Percentiles rank a stretch among this genome's conserved stretches.
phyloP scores from a whole-genome alignment of 2,113 vertebrate species.

The Arenaria interpres region DNA sequence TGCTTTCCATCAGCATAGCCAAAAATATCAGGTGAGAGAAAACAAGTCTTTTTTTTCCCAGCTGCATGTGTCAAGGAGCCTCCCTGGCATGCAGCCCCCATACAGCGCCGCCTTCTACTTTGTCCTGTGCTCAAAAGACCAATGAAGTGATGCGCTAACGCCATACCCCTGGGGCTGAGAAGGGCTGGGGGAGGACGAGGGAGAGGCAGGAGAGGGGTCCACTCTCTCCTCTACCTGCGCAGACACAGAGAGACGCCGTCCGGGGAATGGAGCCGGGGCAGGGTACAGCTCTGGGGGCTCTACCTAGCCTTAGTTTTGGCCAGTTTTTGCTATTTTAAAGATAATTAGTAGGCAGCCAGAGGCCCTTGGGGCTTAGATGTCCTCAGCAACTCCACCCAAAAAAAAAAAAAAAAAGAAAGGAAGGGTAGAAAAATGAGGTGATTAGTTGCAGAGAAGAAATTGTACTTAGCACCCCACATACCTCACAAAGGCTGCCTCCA shows the following conservation, averaged over 20 bases:
- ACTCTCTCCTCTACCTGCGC: neutral
- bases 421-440: neutral
- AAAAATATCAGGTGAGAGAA: conserved; percentile 56
- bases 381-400: neutral
- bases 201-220: neutral
- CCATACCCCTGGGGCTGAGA: neutral
- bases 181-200: neutral
- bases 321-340: neutral
- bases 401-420: neutral
- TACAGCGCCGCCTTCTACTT: neutral
- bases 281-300: neutral
- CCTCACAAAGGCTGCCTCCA: neutral
- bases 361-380: neutral
- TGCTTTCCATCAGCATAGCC: conserved; percentile 45
- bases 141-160: neutral
- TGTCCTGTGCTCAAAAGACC: conserved; percentile 33
- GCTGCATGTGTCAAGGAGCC: neutral
- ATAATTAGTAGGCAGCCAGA: neutral
- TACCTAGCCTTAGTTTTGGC: neutral
- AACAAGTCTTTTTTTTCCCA: conserved; percentile 36
- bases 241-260: neutral
- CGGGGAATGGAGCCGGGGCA: neutral
- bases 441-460: neutral
- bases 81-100: conserved; percentile 3
- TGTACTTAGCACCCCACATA: neutral